phyloP scores from a whole-genome alignment of 2,797 vertebrate genomes.

The Channa striata region DNA sequence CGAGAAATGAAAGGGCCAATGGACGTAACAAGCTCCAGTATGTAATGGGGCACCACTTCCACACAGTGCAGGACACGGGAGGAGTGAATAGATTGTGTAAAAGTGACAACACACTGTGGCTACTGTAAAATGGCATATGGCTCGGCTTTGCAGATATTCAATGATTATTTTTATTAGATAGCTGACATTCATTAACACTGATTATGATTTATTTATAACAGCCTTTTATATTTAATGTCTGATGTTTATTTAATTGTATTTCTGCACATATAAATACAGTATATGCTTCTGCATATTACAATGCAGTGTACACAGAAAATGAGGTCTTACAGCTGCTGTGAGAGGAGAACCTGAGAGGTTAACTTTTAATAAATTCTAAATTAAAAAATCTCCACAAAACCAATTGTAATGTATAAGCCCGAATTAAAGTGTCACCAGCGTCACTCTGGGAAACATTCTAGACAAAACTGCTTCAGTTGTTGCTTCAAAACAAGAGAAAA shows the following conservation, averaged over 20 bases:
- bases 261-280: conserved; percentile 55
- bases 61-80: conserved; percentile 40
- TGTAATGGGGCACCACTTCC: conserved; percentile 42
- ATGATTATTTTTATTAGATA: conserved; percentile 40
- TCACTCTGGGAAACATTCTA: not conserved
- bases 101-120: conserved; percentile 43
- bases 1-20: conserved; percentile 37
- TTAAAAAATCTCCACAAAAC: not conserved
- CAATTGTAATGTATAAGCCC: conserved; percentile 22
- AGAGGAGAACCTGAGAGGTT: conserved; percentile 3
- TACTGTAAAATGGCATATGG: conserved; percentile 24
- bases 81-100: conserved; percentile 31
- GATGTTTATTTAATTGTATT: conserved; percentile 60
- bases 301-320: conserved; percentile 25
- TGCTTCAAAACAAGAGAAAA: conserved; percentile 18
- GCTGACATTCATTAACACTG: conserved; percentile 46
- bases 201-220: conserved; percentile 62
- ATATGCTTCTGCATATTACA: conserved; percentile 35
- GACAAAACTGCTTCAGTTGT: conserved; percentile 6
- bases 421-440: conserved; percentile 26
- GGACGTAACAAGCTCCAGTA: conserved; percentile 31
- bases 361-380: conserved; percentile 14
- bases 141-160: conserved; percentile 42
- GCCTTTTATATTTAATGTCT: conserved; percentile 44
- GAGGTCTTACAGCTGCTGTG: conserved; percentile 16